phyloP scores from a whole-genome alignment of 2,113 vertebrate genomes.

The Xyrauchen texanus region DNA sequence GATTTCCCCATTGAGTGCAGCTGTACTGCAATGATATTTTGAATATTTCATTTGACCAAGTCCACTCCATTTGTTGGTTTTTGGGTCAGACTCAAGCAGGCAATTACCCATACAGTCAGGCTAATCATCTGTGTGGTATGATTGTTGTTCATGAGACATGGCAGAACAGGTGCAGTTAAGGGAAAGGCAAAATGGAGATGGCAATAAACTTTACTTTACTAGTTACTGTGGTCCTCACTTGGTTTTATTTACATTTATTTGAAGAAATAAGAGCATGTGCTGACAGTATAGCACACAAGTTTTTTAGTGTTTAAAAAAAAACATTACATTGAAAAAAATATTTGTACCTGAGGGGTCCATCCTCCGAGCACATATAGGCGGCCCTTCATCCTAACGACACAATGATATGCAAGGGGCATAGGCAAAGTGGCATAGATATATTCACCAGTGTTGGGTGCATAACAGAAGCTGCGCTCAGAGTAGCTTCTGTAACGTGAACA shows the following conservation, averaged over 20 bases:
- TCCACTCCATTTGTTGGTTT: constrained; percentile 86
- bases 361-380: constrained; percentile 90
- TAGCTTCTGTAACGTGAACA: constrained; percentile 85
- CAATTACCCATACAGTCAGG: constrained; percentile 92
- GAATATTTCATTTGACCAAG: constrained; percentile 87
- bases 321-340: no score
- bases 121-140: constrained; percentile 89
- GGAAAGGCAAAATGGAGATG: constrained; percentile 20
- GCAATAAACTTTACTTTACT: constrained; percentile 25
- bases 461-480: constrained; percentile 90
- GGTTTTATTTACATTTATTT: not conserved
- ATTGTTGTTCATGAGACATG: constrained; percentile 71
- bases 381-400: constrained; percentile 79
- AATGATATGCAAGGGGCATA: constrained; percentile 85
- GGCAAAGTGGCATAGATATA: constrained; percentile 89
- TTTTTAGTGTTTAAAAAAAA: not conserved
- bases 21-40: constrained; percentile 90
- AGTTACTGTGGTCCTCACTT: constrained; percentile 1
- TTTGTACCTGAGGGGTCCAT: constrained; percentile 90
- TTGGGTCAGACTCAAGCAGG: constrained; percentile 85
- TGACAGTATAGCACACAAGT: not conserved
- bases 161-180: constrained; percentile 55
- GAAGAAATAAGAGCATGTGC: not conserved
- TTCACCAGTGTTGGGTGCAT: constrained; percentile 78
- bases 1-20: constrained; percentile 86